Percentiles rank a stretch among this genome's conserved stretches.
Conservation (phyloP, 2,888 invertebrate species). For the Beris chalybata region DNA sequence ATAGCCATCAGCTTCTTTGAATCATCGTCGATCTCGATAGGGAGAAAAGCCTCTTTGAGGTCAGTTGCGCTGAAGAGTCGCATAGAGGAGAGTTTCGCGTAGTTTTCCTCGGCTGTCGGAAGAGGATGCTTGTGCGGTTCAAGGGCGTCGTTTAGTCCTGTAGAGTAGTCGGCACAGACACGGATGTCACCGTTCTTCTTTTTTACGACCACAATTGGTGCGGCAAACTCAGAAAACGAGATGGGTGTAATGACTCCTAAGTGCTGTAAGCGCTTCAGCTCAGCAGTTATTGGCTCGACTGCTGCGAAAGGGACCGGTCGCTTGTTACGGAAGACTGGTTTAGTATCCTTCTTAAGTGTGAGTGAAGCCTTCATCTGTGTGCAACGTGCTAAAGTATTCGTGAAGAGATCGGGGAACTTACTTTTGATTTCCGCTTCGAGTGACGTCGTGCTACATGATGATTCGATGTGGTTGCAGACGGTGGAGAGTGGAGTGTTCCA, state of each 20-base stretch:
- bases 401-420: background rate
- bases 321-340: no score
- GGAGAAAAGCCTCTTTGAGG: slow-evolving; percentile 1
- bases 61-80: background rate
- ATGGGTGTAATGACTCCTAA: slow-evolving; percentile 8
- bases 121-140: slow-evolving; percentile 10
- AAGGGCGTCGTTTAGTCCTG: slow-evolving; percentile 4
- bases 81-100: background rate
- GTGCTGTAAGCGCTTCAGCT: background rate
- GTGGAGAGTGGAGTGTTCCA: background rate
- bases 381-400: background rate
- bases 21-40: background rate
- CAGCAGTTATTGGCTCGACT: background rate
- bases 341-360: no score
- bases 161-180: slow-evolving; percentile 4
- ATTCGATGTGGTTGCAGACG: no score
- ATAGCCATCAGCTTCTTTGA: slow-evolving; percentile 2
- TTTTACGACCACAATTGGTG: background rate
- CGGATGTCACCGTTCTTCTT: slow-evolving; percentile 7
- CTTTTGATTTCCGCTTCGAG: slow-evolving; percentile 1
- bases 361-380: no score
- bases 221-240: background rate
- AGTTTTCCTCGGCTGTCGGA: slow-evolving; percentile 5
- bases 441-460: background rate
- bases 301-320: no score